Evolutionary conservation across 2,113 vertebrate genomes (phyloP).

Genomic region (Zonotrichia leucophrys): DNA sequence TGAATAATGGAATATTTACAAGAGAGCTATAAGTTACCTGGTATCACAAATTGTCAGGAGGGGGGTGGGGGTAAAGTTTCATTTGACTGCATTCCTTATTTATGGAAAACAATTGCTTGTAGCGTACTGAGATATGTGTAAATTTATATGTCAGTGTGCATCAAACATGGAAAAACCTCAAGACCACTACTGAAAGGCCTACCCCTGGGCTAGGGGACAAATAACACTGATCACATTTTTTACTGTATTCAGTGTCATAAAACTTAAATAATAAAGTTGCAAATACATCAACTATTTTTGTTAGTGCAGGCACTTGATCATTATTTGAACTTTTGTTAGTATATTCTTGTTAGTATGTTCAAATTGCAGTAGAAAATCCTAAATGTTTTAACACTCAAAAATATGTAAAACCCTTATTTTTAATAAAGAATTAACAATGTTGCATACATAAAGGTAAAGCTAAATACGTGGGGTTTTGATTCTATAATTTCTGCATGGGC

Average conservation of each 20-base stretch:
- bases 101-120: neutral
- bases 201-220: neutral
- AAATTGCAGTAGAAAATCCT: neutral
- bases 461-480: neutral
- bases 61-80: accelerated
- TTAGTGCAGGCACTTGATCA: neutral
- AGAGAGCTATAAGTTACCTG: neutral
- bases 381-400: neutral
- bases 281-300: neutral
- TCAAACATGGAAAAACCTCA: neutral
- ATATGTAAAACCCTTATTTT: neutral
- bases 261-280: neutral
- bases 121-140: neutral
- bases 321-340: neutral
- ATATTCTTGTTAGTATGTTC: neutral
- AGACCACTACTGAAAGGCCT: neutral
- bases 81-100: neutral
- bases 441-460: neutral
- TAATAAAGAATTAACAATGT: neutral
- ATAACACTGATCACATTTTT: neutral
- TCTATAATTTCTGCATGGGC: neutral
- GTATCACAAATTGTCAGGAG: neutral
- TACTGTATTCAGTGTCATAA: neutral
- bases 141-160: neutral
- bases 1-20: neutral